These are phyloP conservation scores for Centropyge bicolor DNA, from an alignment of 2,797 vertebrate species.

Conservation along the genomic window DNA sequence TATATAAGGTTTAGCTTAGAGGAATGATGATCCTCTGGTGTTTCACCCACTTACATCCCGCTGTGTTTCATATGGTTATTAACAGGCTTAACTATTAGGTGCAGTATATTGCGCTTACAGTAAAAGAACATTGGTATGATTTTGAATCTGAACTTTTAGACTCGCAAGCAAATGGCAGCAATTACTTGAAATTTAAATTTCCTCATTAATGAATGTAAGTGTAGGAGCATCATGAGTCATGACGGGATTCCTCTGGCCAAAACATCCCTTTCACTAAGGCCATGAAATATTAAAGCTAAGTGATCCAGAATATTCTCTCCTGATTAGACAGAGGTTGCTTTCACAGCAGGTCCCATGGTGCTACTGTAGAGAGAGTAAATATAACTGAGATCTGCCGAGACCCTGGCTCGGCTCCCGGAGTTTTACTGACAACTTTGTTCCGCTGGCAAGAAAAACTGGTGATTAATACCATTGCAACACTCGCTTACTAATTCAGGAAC, in stretches of 20 bases:
- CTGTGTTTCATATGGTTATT: slow-evolving; percentile 37
- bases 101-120: slow-evolving; percentile 21
- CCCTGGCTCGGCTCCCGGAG: slow-evolving; percentile 30
- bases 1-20: slow-evolving; percentile 31
- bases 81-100: slow-evolving; percentile 10
- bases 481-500: slow-evolving; percentile 59
- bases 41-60: slow-evolving; percentile 38
- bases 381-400: slow-evolving; percentile 52
- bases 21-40: slow-evolving; percentile 43
- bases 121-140: slow-evolving; percentile 46
- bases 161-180: slow-evolving; percentile 44
- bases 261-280: slow-evolving; percentile 48
- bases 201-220: slow-evolving; percentile 51
- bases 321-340: slow-evolving; percentile 79
- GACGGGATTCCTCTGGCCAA: slow-evolving; percentile 56
- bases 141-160: slow-evolving; percentile 34
- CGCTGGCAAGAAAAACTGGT: slow-evolving; percentile 63
- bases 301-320: slow-evolving; percentile 65
- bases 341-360: slow-evolving; percentile 65
- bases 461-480: slow-evolving; percentile 73
- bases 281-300: slow-evolving; percentile 50
- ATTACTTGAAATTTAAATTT: slow-evolving; percentile 51
- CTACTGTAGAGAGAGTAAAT: slow-evolving; percentile 61
- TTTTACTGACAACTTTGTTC: slow-evolving; percentile 72
- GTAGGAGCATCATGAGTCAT: slow-evolving; percentile 57